Evolutionary conservation across 2,113 vertebrate species (phyloP).

Genomic region (Scopus umbretta): DNA sequence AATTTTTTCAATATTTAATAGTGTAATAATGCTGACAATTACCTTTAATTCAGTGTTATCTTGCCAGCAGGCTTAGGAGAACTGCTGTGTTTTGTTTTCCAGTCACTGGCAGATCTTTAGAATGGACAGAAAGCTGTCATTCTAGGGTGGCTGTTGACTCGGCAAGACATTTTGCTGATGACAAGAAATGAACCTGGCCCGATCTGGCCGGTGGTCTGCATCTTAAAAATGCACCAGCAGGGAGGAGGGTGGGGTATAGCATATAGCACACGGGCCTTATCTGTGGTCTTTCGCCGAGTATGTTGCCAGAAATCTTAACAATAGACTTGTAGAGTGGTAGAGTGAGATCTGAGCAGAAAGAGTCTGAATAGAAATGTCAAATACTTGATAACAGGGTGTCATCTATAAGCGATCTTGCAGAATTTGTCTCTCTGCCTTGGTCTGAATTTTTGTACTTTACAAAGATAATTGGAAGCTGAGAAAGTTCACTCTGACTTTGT

Average conservation of each 20-base stretch:
- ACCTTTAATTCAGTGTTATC: not conserved
- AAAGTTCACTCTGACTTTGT: not conserved
- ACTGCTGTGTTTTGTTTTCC: not conserved
- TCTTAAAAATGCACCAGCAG: not conserved
- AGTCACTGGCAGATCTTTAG: not conserved
- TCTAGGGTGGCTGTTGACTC: not conserved
- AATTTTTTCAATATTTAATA: not conserved
- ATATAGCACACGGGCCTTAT: not conserved
- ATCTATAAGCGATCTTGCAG: not conserved
- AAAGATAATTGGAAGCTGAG: conserved; percentile 1
- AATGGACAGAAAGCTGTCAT: not conserved
- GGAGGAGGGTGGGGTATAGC: not conserved
- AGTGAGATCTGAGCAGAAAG: not conserved
- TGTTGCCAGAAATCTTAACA: not conserved
- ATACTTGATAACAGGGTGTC: not conserved
- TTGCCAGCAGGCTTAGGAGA: not conserved
- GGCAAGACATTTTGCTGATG: not conserved
- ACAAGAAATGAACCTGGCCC: not conserved
- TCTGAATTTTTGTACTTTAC: not conserved
- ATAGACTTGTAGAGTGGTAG: not conserved
- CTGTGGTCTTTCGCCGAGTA: not conserved
- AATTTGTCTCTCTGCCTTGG: not conserved
- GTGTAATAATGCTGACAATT: not conserved
- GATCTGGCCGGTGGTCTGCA: not conserved
- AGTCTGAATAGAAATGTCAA: not conserved